phyloP scores from a whole-genome alignment of 37 sponge, comb jelly and placozoan genomes.

The Beroe ovata region DNA sequence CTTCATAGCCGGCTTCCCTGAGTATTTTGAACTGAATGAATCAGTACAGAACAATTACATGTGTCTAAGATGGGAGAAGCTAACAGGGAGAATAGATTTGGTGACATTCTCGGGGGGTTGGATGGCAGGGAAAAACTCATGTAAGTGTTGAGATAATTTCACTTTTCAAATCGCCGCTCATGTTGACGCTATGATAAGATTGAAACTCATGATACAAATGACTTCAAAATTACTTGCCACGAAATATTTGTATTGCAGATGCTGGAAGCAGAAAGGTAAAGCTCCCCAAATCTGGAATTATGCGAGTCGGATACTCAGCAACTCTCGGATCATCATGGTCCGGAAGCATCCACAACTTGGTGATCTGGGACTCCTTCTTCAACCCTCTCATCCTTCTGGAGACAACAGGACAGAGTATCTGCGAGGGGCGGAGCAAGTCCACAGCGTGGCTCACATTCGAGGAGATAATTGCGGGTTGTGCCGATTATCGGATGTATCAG shows the following conservation, averaged over 20 bases:
- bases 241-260: too few species aligned
- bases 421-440: neutral
- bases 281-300: neutral
- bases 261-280: conserved; percentile 9
- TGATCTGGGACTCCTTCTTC: conserved; percentile 19
- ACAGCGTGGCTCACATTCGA: conserved; percentile 32
- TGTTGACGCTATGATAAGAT: too few species aligned
- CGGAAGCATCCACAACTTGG: conserved; percentile 21
- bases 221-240: too few species aligned
- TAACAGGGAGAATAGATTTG: conserved; percentile 52
- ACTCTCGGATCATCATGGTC: neutral
- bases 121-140: conserved; percentile 6
- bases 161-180: too few species aligned
- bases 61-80: conserved; percentile 46
- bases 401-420: neutral
- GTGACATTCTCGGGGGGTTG: neutral
- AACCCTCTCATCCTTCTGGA: conserved; percentile 15
- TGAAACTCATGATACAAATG: too few species aligned
- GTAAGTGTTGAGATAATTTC: too few species aligned
- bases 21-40: conserved; percentile 9
- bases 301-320: neutral
- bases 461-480: neutral
- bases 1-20: conserved; percentile 44
- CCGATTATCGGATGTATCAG: neutral
- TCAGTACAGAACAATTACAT: neutral